Conservation (phyloP, 2,113 vertebrate genomes). For the Hippopotamus amphibius region DNA sequence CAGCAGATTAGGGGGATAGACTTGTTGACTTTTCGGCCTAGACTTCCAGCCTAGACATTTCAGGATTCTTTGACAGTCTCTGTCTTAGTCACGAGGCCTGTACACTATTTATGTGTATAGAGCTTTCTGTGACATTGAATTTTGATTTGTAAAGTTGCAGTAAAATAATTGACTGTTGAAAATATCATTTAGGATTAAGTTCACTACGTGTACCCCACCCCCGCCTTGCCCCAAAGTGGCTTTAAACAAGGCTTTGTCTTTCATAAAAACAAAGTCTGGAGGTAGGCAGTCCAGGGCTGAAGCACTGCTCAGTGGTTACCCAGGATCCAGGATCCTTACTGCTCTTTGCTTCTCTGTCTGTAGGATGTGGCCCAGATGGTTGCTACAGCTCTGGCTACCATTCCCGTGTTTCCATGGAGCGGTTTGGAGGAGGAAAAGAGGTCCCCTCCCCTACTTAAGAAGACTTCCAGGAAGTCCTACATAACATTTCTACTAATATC, state of each 20-base stretch:
- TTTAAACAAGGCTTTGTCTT: constrained; percentile 31
- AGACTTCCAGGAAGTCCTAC: background rate
- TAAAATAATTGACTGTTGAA: constrained; percentile 36
- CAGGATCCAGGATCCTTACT: background rate
- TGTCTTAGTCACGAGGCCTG: background rate
- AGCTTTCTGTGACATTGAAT: constrained; percentile 26
- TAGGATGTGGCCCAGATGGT: background rate
- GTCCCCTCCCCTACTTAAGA: background rate
- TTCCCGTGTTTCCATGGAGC: background rate
- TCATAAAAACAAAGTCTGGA: background rate
- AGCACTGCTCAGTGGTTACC: background rate
- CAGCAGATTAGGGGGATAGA: background rate
- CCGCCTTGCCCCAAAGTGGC: background rate
- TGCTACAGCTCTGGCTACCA: background rate
- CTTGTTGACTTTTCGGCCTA: background rate
- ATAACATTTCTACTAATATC: background rate
- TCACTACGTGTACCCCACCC: background rate
- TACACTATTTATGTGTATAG: background rate
- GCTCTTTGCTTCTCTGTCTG: background rate
- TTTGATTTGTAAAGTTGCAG: constrained; percentile 43
- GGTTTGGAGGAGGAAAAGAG: background rate
- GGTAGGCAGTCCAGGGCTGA: background rate
- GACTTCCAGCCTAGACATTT: background rate
- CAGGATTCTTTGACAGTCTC: background rate
- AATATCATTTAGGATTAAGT: constrained; percentile 28